Base-by-base conservation (phyloP, 2,113 vertebrate genomes). In the Callospermophilus lateralis region DNA sequence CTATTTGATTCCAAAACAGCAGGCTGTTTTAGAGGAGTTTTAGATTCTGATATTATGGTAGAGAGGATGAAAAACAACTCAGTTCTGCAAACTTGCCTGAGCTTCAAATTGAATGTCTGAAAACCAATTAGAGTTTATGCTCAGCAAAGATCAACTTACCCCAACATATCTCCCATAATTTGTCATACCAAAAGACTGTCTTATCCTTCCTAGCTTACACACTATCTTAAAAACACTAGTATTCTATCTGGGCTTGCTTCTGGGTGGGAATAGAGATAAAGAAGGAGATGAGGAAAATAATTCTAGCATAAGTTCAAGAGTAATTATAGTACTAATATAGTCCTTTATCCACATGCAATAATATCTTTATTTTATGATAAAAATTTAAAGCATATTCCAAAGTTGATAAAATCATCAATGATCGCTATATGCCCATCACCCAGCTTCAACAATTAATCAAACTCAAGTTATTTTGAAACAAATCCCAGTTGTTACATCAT, bases 381-480 rank as follows among this genome's bases (percentile, higher is more conserved):
- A 32, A 34, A 84, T 65, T 89, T 78, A 78, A 39, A 80, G 61
- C 1, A 73, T 9, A 78, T 15, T 72, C 0, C 48, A 37, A 79
- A 72, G 8, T 76, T 84, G 45, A 81, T 34, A 37, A 84, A 87
- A 79, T 11, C 65, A 13, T 8, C n/a, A 93, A 58, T 77, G 70
- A 93, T 89, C 7, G 2, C 22, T 65, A 26, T 15, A 15, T 15
- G 68, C 2, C 10, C 6, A 76, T 48, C 8, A 28, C 8, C 8
- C 9, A 61, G 53, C 28, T 87, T 87, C 42, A 67, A 37, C 26
- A 90, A 87, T 61, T 74, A 84, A 84, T 68, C 83, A 90, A 90
- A 28, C 30, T 87, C 28, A 61, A 58, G 39, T 37, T 90, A 15
- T 83, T 93, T 51, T 78, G 28, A 95, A 83, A 72, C 6, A 83